Percentiles rank a stretch among this genome's conserved stretches.
phyloP scores from a whole-genome alignment of 2,113 vertebrate genomes.

The Ceratotherium simum region DNA sequence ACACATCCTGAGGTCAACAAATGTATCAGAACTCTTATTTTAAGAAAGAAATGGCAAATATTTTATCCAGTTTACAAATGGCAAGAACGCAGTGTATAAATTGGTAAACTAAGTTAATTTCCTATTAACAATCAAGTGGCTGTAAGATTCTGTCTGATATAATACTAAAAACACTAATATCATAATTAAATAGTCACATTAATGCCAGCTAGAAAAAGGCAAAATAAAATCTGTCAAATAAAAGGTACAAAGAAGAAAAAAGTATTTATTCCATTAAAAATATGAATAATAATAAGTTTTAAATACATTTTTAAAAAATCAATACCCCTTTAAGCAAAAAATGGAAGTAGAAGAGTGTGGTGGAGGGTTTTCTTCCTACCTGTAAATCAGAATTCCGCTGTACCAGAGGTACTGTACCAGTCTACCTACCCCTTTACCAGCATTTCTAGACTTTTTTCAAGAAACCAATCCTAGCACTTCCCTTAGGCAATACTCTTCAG shows the following conservation, averaged over 20 bases:
- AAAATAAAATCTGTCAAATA: background rate
- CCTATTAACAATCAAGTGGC: background rate
- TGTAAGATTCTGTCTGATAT: background rate
- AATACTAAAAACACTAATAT: background rate
- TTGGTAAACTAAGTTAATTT: background rate
- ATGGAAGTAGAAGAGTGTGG: background rate
- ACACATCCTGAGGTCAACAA: slow-evolving; percentile 1
- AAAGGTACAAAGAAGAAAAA: slow-evolving; percentile 4
- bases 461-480: slow-evolving; percentile 50
- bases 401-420: background rate
- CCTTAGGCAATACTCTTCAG: slow-evolving; percentile 55
- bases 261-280: background rate
- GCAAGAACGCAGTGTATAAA: background rate
- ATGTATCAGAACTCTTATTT: slow-evolving; percentile 54
- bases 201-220: background rate
- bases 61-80: slow-evolving; percentile 30
- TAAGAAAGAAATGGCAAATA: slow-evolving; percentile 36
- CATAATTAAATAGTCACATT: background rate
- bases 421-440: background rate
- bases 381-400: background rate
- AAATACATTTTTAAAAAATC: slow-evolving; percentile 18
- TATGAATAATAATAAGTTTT: background rate
- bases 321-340: background rate
- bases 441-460: slow-evolving; percentile 16
- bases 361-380: background rate